phyloP scores from a whole-genome alignment of 1,140 invertebrate genomes.

The Drosophila kikkawai region DNA sequence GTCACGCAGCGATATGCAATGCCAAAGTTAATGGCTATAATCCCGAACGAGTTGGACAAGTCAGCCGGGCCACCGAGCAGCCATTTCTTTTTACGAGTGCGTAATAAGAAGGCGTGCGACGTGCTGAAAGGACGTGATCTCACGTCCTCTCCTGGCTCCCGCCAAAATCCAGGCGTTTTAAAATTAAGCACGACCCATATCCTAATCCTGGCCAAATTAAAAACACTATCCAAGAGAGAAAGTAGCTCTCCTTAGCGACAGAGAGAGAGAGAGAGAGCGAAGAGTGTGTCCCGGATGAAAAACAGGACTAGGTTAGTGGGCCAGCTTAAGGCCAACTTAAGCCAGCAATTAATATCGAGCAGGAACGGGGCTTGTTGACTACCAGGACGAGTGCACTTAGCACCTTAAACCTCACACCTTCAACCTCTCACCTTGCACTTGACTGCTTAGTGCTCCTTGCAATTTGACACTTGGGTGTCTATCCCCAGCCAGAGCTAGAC shows the following conservation, averaged over 20 bases:
- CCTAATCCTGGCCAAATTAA: conserved; percentile 76
- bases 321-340: conserved; percentile 50
- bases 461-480: conserved; percentile 67
- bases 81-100: conserved; percentile 81
- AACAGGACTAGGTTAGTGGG: conserved; percentile 62
- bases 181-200: conserved; percentile 64
- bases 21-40: conserved; percentile 79
- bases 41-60: conserved; percentile 63
- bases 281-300: conserved; percentile 9
- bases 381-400: conserved; percentile 50
- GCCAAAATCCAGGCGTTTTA: conserved; percentile 37
- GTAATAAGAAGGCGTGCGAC: conserved; percentile 74
- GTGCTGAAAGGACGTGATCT: conserved; percentile 72
- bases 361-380: conserved; percentile 49
- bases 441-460: conserved; percentile 30
- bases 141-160: conserved; percentile 21
- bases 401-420: conserved; percentile 27
- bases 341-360: conserved; percentile 75
- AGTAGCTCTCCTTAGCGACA: not conserved
- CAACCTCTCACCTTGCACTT: conserved; percentile 66
- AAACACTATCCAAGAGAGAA: conserved; percentile 57
- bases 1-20: conserved; percentile 62
- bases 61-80: conserved; percentile 35
- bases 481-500: conserved; percentile 27
- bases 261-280: not conserved